phyloP scores from a whole-genome alignment of 2,888 invertebrate species.

The Lithodes maja region DNA sequence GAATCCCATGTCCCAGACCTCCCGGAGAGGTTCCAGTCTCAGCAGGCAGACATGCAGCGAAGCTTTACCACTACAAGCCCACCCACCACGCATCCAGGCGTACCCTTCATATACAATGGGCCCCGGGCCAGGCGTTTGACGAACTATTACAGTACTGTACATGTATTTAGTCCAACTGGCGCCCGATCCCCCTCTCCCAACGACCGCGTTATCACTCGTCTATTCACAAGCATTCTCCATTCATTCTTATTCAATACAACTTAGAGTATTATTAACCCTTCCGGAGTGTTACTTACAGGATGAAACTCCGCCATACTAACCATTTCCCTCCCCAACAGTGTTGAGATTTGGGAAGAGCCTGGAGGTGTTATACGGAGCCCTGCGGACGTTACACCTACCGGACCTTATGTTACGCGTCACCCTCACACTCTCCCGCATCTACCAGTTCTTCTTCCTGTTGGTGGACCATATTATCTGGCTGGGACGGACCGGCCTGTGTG shows the following conservation, averaged over 20 bases:
- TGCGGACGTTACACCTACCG: slow-evolving; percentile 83
- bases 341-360: slow-evolving; percentile 89
- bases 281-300: not conserved
- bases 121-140: not conserved
- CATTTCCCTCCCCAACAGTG: slow-evolving; percentile 78
- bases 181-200: too few relatives aligned
- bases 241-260: not conserved
- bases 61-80: too few relatives aligned
- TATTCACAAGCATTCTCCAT: too few relatives aligned
- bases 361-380: slow-evolving; percentile 85
- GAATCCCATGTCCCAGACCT: too few relatives aligned
- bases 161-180: not conserved
- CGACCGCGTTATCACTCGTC: too few relatives aligned
- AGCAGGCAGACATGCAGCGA: too few relatives aligned
- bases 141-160: not conserved
- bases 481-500: slow-evolving; percentile 75
- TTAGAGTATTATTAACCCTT: not conserved
- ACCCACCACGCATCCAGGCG: too few relatives aligned
- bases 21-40: too few relatives aligned
- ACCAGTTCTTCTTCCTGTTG: slow-evolving; percentile 85
- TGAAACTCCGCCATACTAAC: not conserved
- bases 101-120: too few relatives aligned
- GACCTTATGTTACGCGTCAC: slow-evolving; percentile 83
- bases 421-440: slow-evolving; percentile 85
- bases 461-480: slow-evolving; percentile 93